Evolutionary conservation across 2,113 vertebrate genomes (phyloP), one percentile per base, ranked within the genome.

Genomic region (Emydura subglobosa): DNA sequence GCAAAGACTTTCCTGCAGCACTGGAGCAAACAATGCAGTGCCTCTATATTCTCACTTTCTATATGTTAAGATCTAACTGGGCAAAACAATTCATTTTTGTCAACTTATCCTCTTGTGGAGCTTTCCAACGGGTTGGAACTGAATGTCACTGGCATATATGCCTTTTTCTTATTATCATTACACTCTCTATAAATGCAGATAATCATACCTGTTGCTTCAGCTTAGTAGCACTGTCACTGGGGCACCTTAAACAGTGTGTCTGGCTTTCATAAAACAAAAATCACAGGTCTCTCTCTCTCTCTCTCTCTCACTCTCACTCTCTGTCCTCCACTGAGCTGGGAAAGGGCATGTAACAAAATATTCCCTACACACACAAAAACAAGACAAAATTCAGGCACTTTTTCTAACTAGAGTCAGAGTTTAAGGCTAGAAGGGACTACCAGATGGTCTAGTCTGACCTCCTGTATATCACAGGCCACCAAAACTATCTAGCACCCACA

Each of bases 1-100:
- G 83, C 78, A 21, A 25, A 53, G 79, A 21, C 12, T 10, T 5
- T 79, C 24, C 90, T 0, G 0, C 29, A 11, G 21, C 0, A 7
- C 7, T 91, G 72, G 72, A 25, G 13, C 80, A 44, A 89, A 89
- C 88, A 91, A 10, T 53, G 85, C 51, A 87, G 78, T 79, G 51
- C 3, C 9, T 87, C 10, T 3, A 1, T 22, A 44, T 31, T 39
- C 47, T 47, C n/a, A 27, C 0, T 0, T 4, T 0, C 0, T 39
- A 6, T 19, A 29, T 82, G 81, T n/a, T 86, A 84, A 82, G 89
- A 86, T 29, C 87, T 81, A 4, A 0, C 1, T 13, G 55, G 22
- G 83, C 49, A 93, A 39, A 81, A 50, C 10, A n/a, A 57, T 34
- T 92, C 0, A 81, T 65, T 65, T 65, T 65, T 57, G 55, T 61